Evolutionary conservation across 2,888 invertebrate species (phyloP).

Genomic region (Stomorhina lunata): DNA sequence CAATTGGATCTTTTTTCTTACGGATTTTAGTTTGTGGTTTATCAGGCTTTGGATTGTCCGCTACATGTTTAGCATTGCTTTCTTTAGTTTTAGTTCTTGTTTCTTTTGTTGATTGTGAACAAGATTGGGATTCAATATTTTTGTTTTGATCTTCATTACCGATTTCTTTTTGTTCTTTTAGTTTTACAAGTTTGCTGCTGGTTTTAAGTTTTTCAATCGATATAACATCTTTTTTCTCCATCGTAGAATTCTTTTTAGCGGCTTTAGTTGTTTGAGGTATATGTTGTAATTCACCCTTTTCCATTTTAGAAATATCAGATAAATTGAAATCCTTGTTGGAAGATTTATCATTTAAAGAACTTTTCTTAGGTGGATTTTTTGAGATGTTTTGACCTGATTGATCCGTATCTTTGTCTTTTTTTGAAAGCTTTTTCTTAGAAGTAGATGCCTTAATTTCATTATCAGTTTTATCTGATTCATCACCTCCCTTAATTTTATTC

Average conservation of each 20-base stretch:
- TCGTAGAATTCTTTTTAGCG: neutral
- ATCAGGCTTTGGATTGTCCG: neutral
- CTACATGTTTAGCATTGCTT: neutral
- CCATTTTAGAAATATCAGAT: neutral
- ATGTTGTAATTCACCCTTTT: conserved; percentile 8
- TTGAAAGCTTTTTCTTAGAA: neutral
- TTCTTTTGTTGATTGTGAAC: neutral
- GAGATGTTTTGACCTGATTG: neutral
- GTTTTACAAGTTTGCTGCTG: conserved; percentile 4
- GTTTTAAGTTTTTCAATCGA: conserved; percentile 5
- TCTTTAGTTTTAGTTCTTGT: neutral
- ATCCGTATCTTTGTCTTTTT: neutral
- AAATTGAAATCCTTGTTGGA: neutral
- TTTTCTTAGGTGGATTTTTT: neutral
- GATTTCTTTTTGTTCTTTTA: neutral
- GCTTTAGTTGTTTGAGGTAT: conserved; percentile 21
- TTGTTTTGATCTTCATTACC: neutral
- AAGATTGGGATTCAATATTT: neutral
- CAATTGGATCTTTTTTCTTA: neutral
- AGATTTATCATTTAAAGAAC: neutral
- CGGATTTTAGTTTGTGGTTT: neutral
- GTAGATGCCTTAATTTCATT: neutral
- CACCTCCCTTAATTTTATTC: neutral
- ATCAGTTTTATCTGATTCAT: neutral
- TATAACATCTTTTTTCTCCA: neutral